Percentiles rank a stretch among this genome's conserved stretches.
These are phyloP conservation scores for Polyploca ridens DNA, from an alignment of 2,888 invertebrate genomes.

Conservation along the genomic window DNA sequence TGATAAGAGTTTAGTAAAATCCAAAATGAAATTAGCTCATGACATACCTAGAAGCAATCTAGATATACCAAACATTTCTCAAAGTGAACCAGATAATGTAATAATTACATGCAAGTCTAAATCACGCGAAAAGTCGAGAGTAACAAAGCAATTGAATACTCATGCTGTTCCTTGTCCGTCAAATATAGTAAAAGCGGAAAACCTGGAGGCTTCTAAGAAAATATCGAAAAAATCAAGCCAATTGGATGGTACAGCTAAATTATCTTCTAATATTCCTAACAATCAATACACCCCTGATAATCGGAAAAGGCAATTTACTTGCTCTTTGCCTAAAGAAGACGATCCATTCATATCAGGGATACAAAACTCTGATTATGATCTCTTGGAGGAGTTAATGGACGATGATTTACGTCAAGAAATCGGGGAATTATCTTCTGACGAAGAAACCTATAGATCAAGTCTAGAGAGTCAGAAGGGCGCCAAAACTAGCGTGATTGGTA, in stretches of 20 bases:
- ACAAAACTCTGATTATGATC: slow-evolving; percentile 70
- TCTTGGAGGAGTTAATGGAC: slow-evolving; percentile 77
- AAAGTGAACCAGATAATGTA: not conserved
- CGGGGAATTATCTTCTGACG: slow-evolving; percentile 71
- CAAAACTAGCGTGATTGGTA: slow-evolving; percentile 26
- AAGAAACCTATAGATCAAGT: slow-evolving; percentile 51
- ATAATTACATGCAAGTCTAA: not conserved
- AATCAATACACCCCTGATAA: slow-evolving; percentile 18
- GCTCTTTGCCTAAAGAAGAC: slow-evolving; percentile 38
- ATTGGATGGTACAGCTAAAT: slow-evolving; percentile 19
- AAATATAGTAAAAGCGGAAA: not conserved
- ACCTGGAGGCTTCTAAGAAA: not conserved
- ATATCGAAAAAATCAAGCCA: slow-evolving; percentile 14
- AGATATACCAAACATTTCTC: not conserved
- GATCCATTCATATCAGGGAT: slow-evolving; percentile 69
- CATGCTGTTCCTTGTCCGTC: not conserved
- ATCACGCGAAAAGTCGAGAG: not conserved
- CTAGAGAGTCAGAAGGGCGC: slow-evolving; percentile 30
- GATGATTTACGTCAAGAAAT: slow-evolving; percentile 76
- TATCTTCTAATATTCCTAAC: not conserved
- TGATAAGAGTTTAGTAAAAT: not conserved
- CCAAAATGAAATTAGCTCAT: not conserved
- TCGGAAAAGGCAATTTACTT: slow-evolving; percentile 39
- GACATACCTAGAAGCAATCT: not conserved
- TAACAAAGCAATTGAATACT: not conserved